Base-by-base conservation (phyloP, 2,797 vertebrate species). In the Sylvilagus floridanus region DNA sequence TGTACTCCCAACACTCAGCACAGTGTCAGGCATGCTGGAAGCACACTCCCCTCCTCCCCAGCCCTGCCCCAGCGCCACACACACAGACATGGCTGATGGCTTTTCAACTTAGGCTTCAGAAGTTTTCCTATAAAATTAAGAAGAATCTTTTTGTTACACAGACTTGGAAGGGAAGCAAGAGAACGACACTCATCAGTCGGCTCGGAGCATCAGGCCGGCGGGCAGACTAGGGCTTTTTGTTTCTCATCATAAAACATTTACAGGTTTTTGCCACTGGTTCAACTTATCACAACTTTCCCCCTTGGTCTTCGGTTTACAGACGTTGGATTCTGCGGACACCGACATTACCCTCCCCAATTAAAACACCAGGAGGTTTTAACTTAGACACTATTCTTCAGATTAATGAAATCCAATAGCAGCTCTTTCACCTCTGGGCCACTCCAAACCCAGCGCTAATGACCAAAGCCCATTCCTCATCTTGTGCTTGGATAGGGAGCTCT, bases 341-440 rank as follows among this genome's bases (percentile, higher is more conserved):
- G 83, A 28, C 3, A 7, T 63, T 69, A 84, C 1, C 66, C 69
- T 89, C 47, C 71, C 73, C 71, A 93, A 16, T 73, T 52, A 92
- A 85, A 94, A 92, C 81, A 72, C 57, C 60, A 84, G 57, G 69
- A 81, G 63, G 42, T 95, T 93, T 96, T 84, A 97, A 93, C 78
- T 75, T 94, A 90, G 84, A 95, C 91, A 92, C 28, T 72, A 26
- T 26, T 94, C 86, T 96, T 86, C 82, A 94, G 90, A 94, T 91
- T 78, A 83, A 95, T 91, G 85, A 92, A 92, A 93, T 82, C 52
- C 75, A 86, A 84, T 57, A 89, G 83, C 50, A 91, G 81, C 63
- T 81, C 71, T 79, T 85, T 93, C 94, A 90, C 95, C 92, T 93
- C 85, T 65, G 81, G 88, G 78, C 66, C 88, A 57, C 93, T 95